Percentiles rank a stretch among this genome's conserved stretches.
phyloP scores from a whole-genome alignment of 2,113 vertebrate species.

The Arenaria interpres region DNA sequence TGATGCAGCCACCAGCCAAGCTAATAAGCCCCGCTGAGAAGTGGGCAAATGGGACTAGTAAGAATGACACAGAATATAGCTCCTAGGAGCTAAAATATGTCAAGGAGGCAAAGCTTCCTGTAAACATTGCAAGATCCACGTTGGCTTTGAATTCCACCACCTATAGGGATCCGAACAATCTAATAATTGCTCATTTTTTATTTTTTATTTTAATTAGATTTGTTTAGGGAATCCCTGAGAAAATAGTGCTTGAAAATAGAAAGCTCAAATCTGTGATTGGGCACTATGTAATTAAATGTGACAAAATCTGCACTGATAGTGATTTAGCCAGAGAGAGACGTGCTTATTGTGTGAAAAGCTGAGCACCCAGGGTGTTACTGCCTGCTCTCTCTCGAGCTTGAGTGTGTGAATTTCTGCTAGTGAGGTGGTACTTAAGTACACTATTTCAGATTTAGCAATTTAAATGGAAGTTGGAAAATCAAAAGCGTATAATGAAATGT shows the following conservation, averaged over 20 bases:
- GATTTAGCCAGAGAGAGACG: background rate
- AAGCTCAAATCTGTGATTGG: background rate
- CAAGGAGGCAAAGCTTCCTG: background rate
- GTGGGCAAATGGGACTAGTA: background rate
- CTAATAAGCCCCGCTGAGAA: background rate
- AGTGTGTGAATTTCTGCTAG: background rate
- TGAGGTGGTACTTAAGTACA: background rate
- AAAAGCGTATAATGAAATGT: background rate
- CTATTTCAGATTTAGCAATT: background rate
- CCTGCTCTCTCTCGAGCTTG: background rate
- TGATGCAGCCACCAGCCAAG: background rate
- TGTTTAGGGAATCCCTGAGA: background rate
- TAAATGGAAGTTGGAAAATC: background rate
- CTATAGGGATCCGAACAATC: background rate
- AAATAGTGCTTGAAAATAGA: background rate
- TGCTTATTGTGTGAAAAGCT: background rate
- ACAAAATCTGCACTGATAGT: background rate
- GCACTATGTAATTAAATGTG: background rate
- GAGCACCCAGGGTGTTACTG: background rate
- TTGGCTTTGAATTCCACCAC: background rate
- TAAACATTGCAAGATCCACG: background rate
- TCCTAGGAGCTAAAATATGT: background rate
- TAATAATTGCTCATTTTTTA: background rate
- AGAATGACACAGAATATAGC: background rate
- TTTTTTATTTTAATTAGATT: background rate